These are phyloP conservation scores for Drosophila rellima DNA, from an alignment of 2,888 invertebrate species.

Conservation along the genomic window DNA sequence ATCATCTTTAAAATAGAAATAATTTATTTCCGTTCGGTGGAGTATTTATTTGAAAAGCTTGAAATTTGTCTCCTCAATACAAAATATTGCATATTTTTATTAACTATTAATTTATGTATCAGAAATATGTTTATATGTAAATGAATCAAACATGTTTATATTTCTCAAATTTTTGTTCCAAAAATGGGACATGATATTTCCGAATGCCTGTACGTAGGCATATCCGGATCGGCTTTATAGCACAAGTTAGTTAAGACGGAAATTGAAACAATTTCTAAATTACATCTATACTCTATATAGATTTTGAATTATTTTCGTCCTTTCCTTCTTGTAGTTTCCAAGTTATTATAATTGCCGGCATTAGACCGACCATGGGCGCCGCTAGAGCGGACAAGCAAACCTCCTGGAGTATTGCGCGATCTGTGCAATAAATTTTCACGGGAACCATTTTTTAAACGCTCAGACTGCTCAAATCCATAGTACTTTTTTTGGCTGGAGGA, in stretches of 20 bases:
- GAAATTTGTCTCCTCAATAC: slow-evolving; percentile 7
- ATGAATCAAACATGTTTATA: background rate
- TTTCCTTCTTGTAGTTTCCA: background rate
- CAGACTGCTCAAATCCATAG: slow-evolving; percentile 11
- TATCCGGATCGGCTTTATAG: background rate
- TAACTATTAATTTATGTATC: slow-evolving; percentile 34
- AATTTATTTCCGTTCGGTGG: no score
- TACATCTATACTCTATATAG: background rate
- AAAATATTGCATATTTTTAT: slow-evolving; percentile 1
- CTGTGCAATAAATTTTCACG: slow-evolving; percentile 25
- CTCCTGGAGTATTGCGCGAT: slow-evolving; percentile 4
- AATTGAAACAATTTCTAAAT: background rate
- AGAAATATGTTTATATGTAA: background rate
- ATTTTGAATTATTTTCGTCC: background rate
- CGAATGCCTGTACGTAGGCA: background rate
- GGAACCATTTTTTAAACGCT: slow-evolving; percentile 11
- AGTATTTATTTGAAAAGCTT: background rate
- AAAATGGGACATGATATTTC: background rate
- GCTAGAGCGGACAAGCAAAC: slow-evolving; percentile 4
- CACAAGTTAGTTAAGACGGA: background rate
- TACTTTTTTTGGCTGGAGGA: background rate
- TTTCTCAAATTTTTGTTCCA: background rate
- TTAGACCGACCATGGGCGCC: slow-evolving; percentile 4
- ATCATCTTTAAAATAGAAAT: no score
- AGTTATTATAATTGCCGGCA: slow-evolving; percentile 7